Conservation (phyloP, 2,888 invertebrate species). For the Odontocolon sp. region DNA sequence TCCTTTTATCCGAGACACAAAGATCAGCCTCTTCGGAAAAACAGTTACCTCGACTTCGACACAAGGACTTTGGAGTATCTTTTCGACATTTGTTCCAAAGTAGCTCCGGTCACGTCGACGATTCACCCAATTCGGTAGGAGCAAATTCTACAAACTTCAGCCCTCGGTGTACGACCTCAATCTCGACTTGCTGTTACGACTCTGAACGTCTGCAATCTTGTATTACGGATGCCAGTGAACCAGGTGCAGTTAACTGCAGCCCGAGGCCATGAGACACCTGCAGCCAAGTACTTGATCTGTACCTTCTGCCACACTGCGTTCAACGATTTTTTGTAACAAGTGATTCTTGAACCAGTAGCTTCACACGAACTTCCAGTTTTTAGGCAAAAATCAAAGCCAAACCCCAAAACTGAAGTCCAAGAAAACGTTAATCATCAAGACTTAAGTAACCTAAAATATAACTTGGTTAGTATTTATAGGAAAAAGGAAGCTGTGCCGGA, state of each 20-base stretch:
- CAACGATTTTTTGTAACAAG: constrained; percentile 8
- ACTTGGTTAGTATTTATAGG: too few relatives aligned
- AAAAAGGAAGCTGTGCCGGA: too few relatives aligned
- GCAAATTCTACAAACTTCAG: not conserved
- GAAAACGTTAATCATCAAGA: too few relatives aligned
- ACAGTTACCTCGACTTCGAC: not conserved
- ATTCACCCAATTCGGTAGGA: not conserved
- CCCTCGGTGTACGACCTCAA: not conserved
- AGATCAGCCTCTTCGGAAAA: too few relatives aligned
- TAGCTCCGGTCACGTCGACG: constrained; percentile 38
- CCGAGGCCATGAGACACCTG: constrained; percentile 24
- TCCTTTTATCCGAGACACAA: too few relatives aligned
- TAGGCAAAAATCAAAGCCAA: too few relatives aligned
- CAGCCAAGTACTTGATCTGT: constrained; percentile 15
- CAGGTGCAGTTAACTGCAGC: constrained; percentile 49
- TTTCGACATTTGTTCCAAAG: constrained; percentile 19
- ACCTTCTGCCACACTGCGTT: not conserved
- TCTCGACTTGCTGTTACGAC: not conserved
- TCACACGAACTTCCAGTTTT: not conserved
- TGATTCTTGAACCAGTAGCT: not conserved
- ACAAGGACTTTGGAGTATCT: not conserved
- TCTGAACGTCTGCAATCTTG: constrained; percentile 23
- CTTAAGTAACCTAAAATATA: too few relatives aligned
- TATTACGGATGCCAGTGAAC: constrained; percentile 25
- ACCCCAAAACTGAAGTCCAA: too few relatives aligned